Conservation (phyloP, 1,140 invertebrate genomes). For the Callitettix versicolor region DNA sequence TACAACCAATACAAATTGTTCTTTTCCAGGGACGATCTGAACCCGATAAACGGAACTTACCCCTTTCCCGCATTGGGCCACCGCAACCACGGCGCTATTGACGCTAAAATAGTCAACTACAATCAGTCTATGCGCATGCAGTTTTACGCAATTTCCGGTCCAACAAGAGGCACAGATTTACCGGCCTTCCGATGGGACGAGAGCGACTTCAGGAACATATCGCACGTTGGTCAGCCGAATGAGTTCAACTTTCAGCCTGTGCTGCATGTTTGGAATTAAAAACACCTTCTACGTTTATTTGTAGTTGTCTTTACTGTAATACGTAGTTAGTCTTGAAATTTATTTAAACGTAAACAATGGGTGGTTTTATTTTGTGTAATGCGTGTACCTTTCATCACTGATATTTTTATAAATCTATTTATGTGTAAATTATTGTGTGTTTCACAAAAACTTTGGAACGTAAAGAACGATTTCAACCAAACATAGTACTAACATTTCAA, state of each 20-base stretch:
- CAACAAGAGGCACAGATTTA: not conserved
- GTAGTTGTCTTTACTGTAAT: too few relatives aligned
- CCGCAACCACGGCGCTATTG: constrained; percentile 50
- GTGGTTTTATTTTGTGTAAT: too few relatives aligned
- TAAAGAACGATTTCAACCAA: too few relatives aligned
- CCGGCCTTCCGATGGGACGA: constrained; percentile 61
- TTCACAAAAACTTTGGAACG: too few relatives aligned
- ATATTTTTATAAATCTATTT: too few relatives aligned
- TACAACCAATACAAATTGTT: too few relatives aligned
- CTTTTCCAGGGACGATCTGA: constrained; percentile 50
- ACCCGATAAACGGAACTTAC: constrained; percentile 53
- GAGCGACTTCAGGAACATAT: constrained; percentile 43
- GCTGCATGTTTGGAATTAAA: not conserved
- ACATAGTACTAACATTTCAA: too few relatives aligned
- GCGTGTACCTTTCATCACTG: too few relatives aligned
- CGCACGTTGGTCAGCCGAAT: constrained; percentile 66
- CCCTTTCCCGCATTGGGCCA: constrained; percentile 51
- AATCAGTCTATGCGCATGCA: not conserved
- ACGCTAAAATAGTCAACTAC: constrained; percentile 46
- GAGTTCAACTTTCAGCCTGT: not conserved
- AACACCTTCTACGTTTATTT: too few relatives aligned
- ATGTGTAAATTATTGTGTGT: too few relatives aligned
- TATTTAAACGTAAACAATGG: too few relatives aligned
- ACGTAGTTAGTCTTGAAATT: too few relatives aligned
- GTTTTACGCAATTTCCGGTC: not conserved